Evolutionary conservation across 1,140 invertebrate species (phyloP), one percentile per base, ranked within the genome.

Genomic region (Colletes latitarsis): DNA sequence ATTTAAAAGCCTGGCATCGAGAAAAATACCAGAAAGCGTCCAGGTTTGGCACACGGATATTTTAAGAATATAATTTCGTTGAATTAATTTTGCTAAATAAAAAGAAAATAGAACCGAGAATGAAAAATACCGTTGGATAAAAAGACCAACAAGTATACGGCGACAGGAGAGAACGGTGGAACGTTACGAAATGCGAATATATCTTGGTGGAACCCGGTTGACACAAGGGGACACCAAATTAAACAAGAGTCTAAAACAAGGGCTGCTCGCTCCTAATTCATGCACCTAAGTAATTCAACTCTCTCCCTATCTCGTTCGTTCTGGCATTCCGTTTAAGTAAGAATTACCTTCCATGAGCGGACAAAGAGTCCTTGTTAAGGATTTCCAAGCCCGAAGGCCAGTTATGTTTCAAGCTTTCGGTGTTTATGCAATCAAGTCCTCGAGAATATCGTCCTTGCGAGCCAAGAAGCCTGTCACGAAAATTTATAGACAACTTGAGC

Each of bases 221-320:
- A 87, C 82, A 81, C 57, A 82, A 81, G 85, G 79, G 74, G 57
- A 81, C 66, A 71, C 80, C 73, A 87, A 88, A 88, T 88, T 88
- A 87, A 88, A 86, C 86, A 88, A 82, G 69, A 62, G 71, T 74
- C 86, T 74, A 81, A 30, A 60, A 60, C 58, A 60, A 86, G 80
- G 79, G 70, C 63, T 39, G 30, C 30, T 30, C 30, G 66, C 64
- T 60, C 70, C 82, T 88, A 88, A 86, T 88, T 88, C 87, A 82
- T 77, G 72, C 80, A 60, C 78, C 77, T 66, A 58, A 75, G 78
- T 82, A 84, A 82, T 81, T 79, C 81, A 73, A 68, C 67, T 55
- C 74, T 74, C 52, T 74, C 55, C 64, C 39, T 41, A 72, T 55
- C 58, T 67, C 53, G 46, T 57, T 63, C 43, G 63, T 73, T 58